These are phyloP conservation scores for Catocala sponsa DNA, from an alignment of 2,888 invertebrate genomes.

Conservation along the genomic window DNA sequence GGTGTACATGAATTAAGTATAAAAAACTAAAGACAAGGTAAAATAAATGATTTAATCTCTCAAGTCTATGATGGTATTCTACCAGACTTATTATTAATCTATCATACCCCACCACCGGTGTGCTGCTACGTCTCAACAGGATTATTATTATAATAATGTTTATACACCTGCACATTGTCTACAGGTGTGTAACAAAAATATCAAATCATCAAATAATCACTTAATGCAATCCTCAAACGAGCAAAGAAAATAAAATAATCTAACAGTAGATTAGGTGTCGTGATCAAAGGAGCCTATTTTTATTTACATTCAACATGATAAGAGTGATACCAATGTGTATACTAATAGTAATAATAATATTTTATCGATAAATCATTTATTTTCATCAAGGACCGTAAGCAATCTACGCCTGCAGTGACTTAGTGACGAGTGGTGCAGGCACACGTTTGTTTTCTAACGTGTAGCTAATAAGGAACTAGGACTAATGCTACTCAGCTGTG, in stretches of 20 bases:
- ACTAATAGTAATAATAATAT: conserved; percentile 61
- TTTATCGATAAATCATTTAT: conserved; percentile 68
- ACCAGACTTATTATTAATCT: too few species aligned
- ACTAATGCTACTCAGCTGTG: conserved; percentile 73
- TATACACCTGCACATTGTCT: too few species aligned
- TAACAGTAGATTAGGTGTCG: conserved; percentile 47
- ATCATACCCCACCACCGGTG: too few species aligned
- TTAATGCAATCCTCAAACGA: conserved; percentile 28
- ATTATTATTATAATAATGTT: too few species aligned
- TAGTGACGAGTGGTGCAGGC: conserved; percentile 43
- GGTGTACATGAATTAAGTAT: too few species aligned
- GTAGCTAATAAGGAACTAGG: conserved; percentile 38
- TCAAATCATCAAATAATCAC: conserved; percentile 30
- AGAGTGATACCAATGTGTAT: conserved; percentile 60
- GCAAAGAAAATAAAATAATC: conserved; percentile 48
- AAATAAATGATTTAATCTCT: too few species aligned
- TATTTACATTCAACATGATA: conserved; percentile 70
- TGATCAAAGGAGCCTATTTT: conserved; percentile 58
- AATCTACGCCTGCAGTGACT: conserved; percentile 58
- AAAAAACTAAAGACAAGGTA: too few species aligned
- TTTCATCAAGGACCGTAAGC: conserved; percentile 58
- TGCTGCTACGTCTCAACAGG: too few species aligned
- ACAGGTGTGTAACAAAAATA: too few species aligned
- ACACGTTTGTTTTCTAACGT: conserved; percentile 61
- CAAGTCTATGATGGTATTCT: too few species aligned